A percentile compares a stretch with the other conserved stretches of the same genome.
Evolutionary conservation across 2,797 vertebrate genomes (phyloP).

Genomic region (Gymnothorax reevesii): DNA sequence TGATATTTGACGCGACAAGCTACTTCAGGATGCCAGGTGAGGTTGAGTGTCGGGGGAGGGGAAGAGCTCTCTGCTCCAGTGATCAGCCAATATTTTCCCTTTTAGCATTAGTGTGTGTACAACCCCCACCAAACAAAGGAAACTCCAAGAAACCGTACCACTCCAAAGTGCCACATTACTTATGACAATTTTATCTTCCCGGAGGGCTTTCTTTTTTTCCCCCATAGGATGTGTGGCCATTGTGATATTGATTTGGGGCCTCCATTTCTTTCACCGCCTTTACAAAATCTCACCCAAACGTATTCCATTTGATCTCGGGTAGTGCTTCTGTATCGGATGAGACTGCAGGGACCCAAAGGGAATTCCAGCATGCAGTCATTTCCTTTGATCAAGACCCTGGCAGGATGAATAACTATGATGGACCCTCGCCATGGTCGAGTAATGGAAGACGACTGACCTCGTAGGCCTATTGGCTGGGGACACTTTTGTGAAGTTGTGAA

Average conservation of each 20-base stretch:
- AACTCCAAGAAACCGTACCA: no score
- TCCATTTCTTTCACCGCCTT: neutral
- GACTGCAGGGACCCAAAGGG: neutral
- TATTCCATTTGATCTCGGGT: conserved; percentile 10
- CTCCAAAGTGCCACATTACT: neutral
- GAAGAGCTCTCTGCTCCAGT: neutral
- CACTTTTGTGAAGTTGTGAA: neutral
- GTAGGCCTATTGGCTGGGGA: neutral
- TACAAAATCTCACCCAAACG: conserved; percentile 12
- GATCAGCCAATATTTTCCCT: neutral
- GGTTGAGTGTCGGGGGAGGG: neutral
- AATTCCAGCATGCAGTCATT: neutral
- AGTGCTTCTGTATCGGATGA: neutral
- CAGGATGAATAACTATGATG: neutral
- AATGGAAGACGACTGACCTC: neutral
- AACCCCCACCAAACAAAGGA: neutral
- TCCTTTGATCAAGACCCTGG: neutral
- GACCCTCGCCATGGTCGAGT: neutral
- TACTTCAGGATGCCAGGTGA: neutral
- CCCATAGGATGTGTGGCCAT: neutral
- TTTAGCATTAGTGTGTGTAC: neutral
- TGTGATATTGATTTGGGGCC: neutral
- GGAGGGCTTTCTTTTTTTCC: neutral
- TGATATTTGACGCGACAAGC: neutral
- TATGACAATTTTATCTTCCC: neutral